Conservation (phyloP, 2,797 vertebrate genomes). For the Chloroceryle inda region DNA sequence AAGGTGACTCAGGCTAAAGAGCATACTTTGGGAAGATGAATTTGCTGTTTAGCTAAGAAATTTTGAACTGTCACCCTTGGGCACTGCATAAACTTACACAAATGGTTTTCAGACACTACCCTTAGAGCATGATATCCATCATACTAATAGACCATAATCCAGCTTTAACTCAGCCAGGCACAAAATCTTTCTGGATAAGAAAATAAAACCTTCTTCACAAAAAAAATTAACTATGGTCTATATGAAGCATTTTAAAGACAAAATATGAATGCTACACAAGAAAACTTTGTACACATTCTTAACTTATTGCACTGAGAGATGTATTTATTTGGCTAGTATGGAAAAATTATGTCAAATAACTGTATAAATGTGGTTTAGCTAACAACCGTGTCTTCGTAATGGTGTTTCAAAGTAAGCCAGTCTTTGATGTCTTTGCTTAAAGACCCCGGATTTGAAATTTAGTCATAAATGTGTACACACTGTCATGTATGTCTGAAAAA, state of each 20-base stretch:
- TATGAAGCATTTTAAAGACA: not conserved
- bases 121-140: constrained; percentile 40
- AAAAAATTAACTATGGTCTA: not conserved
- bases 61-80: constrained; percentile 43
- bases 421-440: not conserved
- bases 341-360: not conserved
- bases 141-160: constrained; percentile 13
- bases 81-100: constrained; percentile 28
- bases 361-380: not conserved
- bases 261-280: not conserved
- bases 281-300: not conserved
- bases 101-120: constrained; percentile 29
- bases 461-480: not conserved
- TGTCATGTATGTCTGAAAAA: not conserved
- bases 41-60: constrained; percentile 59
- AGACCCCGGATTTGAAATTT: not conserved
- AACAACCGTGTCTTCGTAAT: not conserved
- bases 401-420: not conserved
- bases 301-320: not conserved
- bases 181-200: not conserved
- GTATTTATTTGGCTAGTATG: not conserved
- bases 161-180: not conserved
- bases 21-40: constrained; percentile 33
- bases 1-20: constrained; percentile 48
- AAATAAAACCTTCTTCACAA: not conserved